These are phyloP conservation scores for Tetrax tetrax DNA, from an alignment of 2,113 vertebrate genomes.

Conservation along the genomic window DNA sequence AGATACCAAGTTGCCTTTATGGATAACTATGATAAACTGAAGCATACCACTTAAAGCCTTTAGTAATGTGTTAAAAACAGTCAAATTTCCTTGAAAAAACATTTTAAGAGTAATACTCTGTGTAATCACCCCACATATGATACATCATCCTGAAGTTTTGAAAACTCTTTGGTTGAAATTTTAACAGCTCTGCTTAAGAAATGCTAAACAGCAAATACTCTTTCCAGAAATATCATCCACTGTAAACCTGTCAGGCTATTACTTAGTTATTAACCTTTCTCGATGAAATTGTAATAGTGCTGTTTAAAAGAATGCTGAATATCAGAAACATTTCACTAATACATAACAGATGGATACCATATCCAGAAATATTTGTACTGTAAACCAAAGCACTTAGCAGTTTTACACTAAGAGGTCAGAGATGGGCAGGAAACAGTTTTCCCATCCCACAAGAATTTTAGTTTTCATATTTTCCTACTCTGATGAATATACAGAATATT, in stretches of 20 bases:
- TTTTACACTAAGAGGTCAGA: slow-evolving; percentile 60
- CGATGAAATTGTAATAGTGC: slow-evolving; percentile 48
- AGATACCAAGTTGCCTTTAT: not conserved
- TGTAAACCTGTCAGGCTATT: slow-evolving; percentile 64
- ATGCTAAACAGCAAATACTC: slow-evolving; percentile 58
- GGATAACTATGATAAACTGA: not conserved
- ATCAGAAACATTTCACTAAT: slow-evolving; percentile 69
- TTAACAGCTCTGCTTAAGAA: slow-evolving; percentile 54
- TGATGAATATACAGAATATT: slow-evolving; percentile 40
- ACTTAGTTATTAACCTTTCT: slow-evolving; percentile 63
- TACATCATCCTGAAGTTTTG: slow-evolving; percentile 31
- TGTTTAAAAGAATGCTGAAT: slow-evolving; percentile 64
- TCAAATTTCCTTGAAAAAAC: slow-evolving; percentile 34
- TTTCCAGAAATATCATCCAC: slow-evolving; percentile 58
- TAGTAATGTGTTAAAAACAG: slow-evolving; percentile 20
- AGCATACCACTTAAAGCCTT: not conserved
- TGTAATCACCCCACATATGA: slow-evolving; percentile 30
- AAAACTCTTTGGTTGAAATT: slow-evolving; percentile 30
- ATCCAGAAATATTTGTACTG: slow-evolving; percentile 67
- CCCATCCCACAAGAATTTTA: slow-evolving; percentile 50
- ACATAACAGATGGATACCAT: slow-evolving; percentile 61
- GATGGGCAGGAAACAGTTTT: slow-evolving; percentile 64
- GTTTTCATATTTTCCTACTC: slow-evolving; percentile 33
- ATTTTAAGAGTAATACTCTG: not conserved
- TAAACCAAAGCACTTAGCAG: slow-evolving; percentile 55